These are phyloP conservation scores for Rhipidura dahli DNA, from an alignment of 2,113 vertebrate species.

Conservation along the genomic window DNA sequence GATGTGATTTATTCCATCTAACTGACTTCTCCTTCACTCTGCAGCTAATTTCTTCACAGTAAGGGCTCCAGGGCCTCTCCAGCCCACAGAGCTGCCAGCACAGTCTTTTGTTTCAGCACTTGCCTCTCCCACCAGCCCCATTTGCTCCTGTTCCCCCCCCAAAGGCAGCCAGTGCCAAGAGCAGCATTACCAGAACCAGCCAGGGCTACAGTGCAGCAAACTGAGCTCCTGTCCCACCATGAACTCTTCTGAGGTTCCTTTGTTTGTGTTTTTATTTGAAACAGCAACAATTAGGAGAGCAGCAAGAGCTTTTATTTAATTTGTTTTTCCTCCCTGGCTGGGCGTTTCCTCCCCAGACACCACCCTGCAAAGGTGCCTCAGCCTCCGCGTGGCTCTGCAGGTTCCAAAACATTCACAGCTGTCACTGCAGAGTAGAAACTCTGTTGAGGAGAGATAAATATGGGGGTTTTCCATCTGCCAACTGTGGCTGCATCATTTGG, in stretches of 20 bases:
- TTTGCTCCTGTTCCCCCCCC: neutral
- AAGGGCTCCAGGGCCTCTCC: neutral
- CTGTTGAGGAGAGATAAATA: neutral
- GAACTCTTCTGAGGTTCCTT: neutral
- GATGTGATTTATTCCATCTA: neutral
- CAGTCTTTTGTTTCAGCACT: neutral
- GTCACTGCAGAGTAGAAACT: neutral
- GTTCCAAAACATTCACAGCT: neutral
- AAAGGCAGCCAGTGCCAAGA: neutral
- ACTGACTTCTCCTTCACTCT: neutral
- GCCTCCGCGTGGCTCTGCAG: fast-evolving
- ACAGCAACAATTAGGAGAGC: neutral
- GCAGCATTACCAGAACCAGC: neutral
- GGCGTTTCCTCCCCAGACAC: neutral
- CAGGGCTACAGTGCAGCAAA: neutral
- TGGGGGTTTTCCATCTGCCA: fast-evolving
- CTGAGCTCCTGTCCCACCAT: neutral
- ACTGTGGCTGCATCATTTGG: neutral
- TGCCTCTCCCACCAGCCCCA: neutral
- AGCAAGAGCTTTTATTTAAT: neutral
- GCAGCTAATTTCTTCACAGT: neutral
- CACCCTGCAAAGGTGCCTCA: neutral
- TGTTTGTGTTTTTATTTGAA: neutral
- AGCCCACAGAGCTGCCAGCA: neutral
- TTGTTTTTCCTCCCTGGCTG: neutral